A percentile compares a stretch with the other conserved stretches of the same genome.
Conservation (phyloP, 2,888 invertebrate species). For the Autographa pulchrina region DNA sequence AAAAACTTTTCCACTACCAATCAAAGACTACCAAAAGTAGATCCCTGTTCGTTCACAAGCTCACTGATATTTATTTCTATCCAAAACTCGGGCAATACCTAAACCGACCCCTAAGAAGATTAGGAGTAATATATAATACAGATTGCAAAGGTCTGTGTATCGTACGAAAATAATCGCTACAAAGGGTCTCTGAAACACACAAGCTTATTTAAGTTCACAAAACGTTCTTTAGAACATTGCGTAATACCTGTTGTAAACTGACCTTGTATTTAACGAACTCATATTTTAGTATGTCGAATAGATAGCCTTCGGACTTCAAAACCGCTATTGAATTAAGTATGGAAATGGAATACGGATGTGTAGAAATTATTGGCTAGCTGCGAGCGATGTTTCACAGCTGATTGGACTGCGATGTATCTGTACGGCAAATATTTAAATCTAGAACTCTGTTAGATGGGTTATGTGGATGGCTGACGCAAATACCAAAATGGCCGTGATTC, state of each 20-base stretch:
- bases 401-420: conserved; percentile 30
- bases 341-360: conserved; percentile 34
- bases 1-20: conserved; percentile 50
- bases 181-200: conserved; percentile 25
- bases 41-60: conserved; percentile 17
- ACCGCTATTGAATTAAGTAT: conserved; percentile 36
- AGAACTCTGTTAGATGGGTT: conserved; percentile 22
- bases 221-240: conserved; percentile 27
- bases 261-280: conserved; percentile 19
- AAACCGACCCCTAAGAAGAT: conserved; percentile 52
- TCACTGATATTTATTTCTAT: conserved; percentile 40
- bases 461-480: conserved; percentile 34
- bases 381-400: conserved; percentile 30
- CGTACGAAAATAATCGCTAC: conserved; percentile 34
- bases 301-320: conserved; percentile 16
- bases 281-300: conserved; percentile 20
- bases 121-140: conserved; percentile 43
- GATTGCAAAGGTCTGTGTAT: conserved; percentile 20
- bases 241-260: not conserved
- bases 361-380: conserved; percentile 30
- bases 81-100: conserved; percentile 21
- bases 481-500: conserved; percentile 33
- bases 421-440: conserved; percentile 45
- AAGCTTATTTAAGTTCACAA: conserved; percentile 35
- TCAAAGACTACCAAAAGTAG: conserved; percentile 41